phyloP scores from a whole-genome alignment of 2,797 vertebrate species.

The Lepus oiostolus region DNA sequence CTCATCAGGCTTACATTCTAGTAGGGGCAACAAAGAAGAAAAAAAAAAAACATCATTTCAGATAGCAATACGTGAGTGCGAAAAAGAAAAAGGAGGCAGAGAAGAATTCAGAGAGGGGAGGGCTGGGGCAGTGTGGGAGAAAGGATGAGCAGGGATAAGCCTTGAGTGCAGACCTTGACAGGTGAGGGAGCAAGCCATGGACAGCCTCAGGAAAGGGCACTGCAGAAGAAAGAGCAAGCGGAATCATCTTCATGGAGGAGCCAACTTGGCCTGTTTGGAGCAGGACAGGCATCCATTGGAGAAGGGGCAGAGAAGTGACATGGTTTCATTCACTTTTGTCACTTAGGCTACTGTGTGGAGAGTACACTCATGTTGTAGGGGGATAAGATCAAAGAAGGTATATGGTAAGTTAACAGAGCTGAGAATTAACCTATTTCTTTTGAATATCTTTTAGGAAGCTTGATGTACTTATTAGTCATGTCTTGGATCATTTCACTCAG shows the following conservation, averaged over 20 bases:
- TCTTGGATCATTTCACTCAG: not conserved
- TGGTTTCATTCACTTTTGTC: not conserved
- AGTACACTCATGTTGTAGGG: not conserved
- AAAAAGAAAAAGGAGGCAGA: not conserved
- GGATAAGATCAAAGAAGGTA: not conserved
- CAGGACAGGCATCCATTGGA: not conserved
- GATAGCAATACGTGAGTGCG: not conserved
- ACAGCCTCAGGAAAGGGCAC: not conserved
- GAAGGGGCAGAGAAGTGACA: not conserved
- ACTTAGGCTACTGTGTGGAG: not conserved
- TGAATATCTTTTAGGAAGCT: not conserved
- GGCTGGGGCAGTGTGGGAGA: not conserved
- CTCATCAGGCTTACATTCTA: not conserved
- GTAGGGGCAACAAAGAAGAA: not conserved
- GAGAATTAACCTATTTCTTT: slow-evolving; percentile 10
- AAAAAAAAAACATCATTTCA: not conserved
- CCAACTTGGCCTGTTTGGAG: not conserved
- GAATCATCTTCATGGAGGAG: not conserved
- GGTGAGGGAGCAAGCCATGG: not conserved
- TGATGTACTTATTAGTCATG: not conserved
- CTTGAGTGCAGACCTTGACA: not conserved
- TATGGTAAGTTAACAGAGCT: not conserved
- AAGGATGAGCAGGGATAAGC: not conserved
- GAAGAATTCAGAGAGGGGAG: not conserved
- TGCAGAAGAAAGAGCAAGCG: not conserved